Conservation (phyloP, 2,113 vertebrate genomes). For the Bombycilla garrulus region DNA sequence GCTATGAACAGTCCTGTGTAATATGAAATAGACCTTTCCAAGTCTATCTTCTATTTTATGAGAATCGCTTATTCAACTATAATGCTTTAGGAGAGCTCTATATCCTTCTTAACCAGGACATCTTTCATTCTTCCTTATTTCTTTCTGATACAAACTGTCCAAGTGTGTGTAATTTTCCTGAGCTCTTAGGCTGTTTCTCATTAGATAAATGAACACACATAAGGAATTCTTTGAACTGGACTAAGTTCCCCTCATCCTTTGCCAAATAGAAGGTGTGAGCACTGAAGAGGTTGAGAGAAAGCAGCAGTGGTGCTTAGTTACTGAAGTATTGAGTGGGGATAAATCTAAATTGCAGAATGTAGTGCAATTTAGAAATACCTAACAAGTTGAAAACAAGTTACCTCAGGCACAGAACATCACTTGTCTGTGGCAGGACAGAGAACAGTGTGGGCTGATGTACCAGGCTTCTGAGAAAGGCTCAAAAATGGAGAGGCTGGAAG, state of each 20-base stretch:
- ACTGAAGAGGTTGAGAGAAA: background rate
- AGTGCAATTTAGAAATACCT: background rate
- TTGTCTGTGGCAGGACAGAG: background rate
- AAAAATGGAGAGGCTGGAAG: background rate
- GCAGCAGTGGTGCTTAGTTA: background rate
- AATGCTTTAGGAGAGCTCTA: background rate
- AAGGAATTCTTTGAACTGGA: background rate
- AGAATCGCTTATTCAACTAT: background rate
- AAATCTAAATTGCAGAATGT: background rate
- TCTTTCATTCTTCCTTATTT: background rate
- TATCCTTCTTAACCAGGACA: background rate
- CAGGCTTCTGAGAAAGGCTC: background rate
- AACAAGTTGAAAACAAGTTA: background rate
- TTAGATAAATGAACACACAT: background rate
- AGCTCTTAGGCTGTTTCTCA: background rate
- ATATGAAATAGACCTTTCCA: background rate
- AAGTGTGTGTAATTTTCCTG: background rate
- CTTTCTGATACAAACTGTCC: background rate
- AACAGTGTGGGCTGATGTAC: fast-evolving
- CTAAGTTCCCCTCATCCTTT: background rate
- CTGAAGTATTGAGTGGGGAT: background rate
- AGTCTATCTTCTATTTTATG: background rate
- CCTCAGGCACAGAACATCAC: background rate
- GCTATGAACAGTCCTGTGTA: background rate
- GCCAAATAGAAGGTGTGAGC: background rate